Conservation (phyloP, 2,113 vertebrate species). For the Rhabdomys dilectus region DNA sequence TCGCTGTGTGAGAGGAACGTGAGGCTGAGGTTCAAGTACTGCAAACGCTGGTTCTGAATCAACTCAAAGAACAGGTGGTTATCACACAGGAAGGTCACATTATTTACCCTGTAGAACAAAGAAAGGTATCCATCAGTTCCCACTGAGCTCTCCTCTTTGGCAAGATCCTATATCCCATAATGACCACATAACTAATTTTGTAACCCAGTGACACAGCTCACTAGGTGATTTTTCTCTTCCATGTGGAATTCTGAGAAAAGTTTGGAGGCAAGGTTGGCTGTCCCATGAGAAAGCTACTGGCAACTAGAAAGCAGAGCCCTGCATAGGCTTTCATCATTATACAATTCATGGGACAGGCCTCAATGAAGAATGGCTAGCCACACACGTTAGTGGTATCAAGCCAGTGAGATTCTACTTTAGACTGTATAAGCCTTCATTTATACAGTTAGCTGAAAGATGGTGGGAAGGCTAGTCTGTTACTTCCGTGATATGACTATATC, state of each 20-base stretch:
- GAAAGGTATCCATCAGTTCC: background rate
- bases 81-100: background rate
- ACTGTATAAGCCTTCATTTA: background rate
- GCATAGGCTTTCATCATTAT: too few species aligned
- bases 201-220: background rate
- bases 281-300: background rate
- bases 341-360: background rate
- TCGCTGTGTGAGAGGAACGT: fast-evolving
- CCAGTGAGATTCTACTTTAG: too few species aligned
- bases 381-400: fast-evolving
- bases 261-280: background rate
- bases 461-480: too few species aligned
- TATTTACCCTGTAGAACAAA: slow-evolving; percentile 29
- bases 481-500: fast-evolving
- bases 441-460: background rate
- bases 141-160: fast-evolving
- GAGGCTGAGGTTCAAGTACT: background rate
- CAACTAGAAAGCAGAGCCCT: background rate
- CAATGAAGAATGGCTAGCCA: background rate
- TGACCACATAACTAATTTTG: background rate
- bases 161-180: fast-evolving
- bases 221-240: background rate
- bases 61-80: background rate
- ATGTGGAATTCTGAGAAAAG: background rate
- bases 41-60: background rate